Conservation (phyloP, 2,113 vertebrate species). For the Cephalopterus ornatus region DNA sequence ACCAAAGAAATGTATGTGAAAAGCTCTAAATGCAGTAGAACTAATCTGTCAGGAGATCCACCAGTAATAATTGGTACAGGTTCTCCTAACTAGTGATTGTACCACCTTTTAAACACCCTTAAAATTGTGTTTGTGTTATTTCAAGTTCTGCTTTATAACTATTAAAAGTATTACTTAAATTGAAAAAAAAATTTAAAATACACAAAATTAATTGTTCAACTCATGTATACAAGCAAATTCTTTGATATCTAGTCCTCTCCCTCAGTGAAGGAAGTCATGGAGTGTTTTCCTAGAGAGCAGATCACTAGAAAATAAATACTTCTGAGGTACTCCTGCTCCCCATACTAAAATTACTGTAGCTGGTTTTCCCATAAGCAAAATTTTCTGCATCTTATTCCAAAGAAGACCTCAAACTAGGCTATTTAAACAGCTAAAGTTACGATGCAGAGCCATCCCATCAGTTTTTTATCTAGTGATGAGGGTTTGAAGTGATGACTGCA, state of each 20-base stretch:
- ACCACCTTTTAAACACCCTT: not conserved
- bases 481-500: not conserved
- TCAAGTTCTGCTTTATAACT: not conserved
- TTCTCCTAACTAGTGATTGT: not conserved
- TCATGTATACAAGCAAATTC: not conserved
- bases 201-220: not conserved
- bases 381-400: not conserved
- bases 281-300: not conserved
- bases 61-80: not conserved
- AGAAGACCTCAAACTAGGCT: not conserved
- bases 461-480: not conserved
- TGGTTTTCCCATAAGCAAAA: not conserved
- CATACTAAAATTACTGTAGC: not conserved
- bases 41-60: not conserved
- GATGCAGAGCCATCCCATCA: not conserved
- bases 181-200: not conserved
- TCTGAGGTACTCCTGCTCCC: not conserved
- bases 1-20: not conserved
- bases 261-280: not conserved
- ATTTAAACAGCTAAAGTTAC: not conserved
- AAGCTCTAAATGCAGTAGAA: not conserved
- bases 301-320: not conserved
- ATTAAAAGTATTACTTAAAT: not conserved
- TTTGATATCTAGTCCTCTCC: not conserved
- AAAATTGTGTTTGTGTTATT: not conserved